phyloP scores from a whole-genome alignment of 2,888 invertebrate genomes.

The Petrolisthes manimaculis region DNA sequence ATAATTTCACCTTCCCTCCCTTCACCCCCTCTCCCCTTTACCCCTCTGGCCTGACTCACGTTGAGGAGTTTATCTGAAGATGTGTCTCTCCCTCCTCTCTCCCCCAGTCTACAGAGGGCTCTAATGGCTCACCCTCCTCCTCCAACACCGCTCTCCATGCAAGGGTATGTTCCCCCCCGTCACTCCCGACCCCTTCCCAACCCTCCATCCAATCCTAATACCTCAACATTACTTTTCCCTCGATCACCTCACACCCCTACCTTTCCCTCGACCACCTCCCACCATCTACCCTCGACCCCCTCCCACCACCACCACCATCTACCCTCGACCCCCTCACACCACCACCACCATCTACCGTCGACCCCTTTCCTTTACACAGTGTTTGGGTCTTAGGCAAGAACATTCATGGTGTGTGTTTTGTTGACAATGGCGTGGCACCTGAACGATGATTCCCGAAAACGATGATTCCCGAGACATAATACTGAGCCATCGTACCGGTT shows the following conservation, averaged over 20 bases:
- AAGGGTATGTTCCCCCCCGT: conserved; percentile 39
- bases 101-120: conserved; percentile 41
- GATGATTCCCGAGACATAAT: too few species aligned
- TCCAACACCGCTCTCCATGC: conserved; percentile 51
- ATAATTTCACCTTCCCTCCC: not conserved
- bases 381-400: too few species aligned
- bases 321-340: too few species aligned
- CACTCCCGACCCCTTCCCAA: not conserved
- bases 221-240: not conserved
- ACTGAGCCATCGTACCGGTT: too few species aligned
- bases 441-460: too few species aligned
- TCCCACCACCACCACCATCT: too few species aligned
- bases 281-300: not conserved
- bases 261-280: not conserved
- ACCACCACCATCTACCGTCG: too few species aligned
- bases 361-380: too few species aligned
- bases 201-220: not conserved
- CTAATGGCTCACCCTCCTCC: conserved; percentile 41
- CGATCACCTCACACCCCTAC: not conserved
- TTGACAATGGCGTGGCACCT: too few species aligned
- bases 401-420: too few species aligned
- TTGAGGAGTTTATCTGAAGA: not conserved
- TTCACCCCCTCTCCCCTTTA: not conserved
- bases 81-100: not conserved
- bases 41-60: not conserved